Evolutionary conservation across 2,113 vertebrate species (phyloP), one percentile per base, ranked within the genome.

Genomic region (Neolamprologus toae): DNA sequence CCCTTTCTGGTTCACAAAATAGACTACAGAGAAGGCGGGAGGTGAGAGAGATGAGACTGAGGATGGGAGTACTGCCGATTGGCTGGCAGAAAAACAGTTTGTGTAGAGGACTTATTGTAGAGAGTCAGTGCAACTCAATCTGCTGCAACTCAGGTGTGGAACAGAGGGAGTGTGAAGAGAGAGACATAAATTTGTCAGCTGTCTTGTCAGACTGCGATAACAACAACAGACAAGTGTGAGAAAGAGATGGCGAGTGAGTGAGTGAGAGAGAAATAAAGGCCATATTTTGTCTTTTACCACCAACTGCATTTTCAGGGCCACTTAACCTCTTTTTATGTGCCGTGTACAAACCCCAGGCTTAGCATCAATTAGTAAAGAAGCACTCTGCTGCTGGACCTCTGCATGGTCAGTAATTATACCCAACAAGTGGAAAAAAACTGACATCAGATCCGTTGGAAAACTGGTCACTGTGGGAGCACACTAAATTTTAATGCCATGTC

Each of bases 301-400:
- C 45, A 54, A 57, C 55, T 82, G 63, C 31, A 59, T 79, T 78
- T 90, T 90, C 87, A 84, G 59, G 28, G 81, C 78, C 90, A 94
- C 91, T 96, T 92, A 92, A 90, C 89, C 82, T 92, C 87, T 81
- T 86, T 91, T 89, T 86, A 92, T 89, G 66, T 81, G 57, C 88
- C 7, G 49, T 33, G 81, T 84, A 40, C 51, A 21, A 84, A 85
- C 80, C 80, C 42, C 14, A 66, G 87, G 90, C 88, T 91, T 80
- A 85, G 26, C 94, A 94, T 96, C 85, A 96, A 96, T 96, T 94
- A 96, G 73, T 96, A 86, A 96, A 92, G 81, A 91, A 71, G 17
- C 82, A 54, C 87, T 92, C 92, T 68, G 51, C 82, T 88, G 59
- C 49, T 71, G n/a, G 49, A 83, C n/a, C 85, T 82, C 76, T 84